Conservation (phyloP, 1,140 invertebrate species). For the Apis florea region DNA sequence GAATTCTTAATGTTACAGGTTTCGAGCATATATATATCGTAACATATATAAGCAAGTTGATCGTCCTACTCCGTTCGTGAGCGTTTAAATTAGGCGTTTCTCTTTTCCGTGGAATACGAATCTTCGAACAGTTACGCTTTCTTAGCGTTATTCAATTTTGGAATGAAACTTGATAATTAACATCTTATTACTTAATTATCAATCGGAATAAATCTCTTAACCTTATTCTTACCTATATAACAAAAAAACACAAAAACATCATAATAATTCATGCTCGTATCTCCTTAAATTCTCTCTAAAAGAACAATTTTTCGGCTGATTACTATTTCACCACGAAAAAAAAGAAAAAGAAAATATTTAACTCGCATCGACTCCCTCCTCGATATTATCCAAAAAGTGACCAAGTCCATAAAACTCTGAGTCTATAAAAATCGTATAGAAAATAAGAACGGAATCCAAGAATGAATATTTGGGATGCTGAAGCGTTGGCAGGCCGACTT, state of each 20-base stretch:
- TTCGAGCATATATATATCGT: neutral
- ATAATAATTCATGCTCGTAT: no score
- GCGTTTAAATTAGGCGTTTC: neutral
- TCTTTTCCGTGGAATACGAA: neutral
- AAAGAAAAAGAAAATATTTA: no score
- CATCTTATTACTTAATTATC: neutral
- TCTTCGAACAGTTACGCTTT: constrained; percentile 18
- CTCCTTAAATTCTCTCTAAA: no score
- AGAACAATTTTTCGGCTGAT: no score
- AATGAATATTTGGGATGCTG: constrained; percentile 46
- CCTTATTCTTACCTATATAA: no score
- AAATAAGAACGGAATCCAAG: constrained; percentile 6
- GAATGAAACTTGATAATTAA: neutral
- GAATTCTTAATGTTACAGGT: neutral
- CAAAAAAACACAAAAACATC: no score
- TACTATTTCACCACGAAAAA: no score
- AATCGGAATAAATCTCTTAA: neutral
- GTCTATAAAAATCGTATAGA: neutral
- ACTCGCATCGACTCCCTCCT: neutral
- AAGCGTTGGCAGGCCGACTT: constrained; percentile 67
- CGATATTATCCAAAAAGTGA: no score
- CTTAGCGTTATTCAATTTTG: constrained; percentile 9
- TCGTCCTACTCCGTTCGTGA: neutral
- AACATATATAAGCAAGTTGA: neutral
- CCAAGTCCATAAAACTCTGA: neutral